Evolutionary conservation across 2,888 invertebrate species (phyloP), one percentile per base, ranked within the genome.

Genomic region (Neocrepidodera transversa): DNA sequence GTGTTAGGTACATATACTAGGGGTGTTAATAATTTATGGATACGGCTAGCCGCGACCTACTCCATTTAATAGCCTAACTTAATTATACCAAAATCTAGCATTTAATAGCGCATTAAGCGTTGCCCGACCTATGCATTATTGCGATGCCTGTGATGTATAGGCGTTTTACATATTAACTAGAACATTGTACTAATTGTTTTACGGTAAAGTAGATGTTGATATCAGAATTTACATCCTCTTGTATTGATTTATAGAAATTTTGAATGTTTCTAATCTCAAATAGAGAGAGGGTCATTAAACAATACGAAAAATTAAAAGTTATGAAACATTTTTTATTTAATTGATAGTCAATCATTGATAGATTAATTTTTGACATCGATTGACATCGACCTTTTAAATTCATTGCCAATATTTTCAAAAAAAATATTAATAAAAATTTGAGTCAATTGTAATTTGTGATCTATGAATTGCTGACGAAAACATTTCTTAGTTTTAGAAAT

Each of bases 71-170:
- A 70, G 67, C 67, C 66, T 71, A 72, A 72, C 71, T 72, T 71
- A 69, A 72, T 72, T 73, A 72, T 71, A 63, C 64, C 66, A 69
- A 72, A 72, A 72, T 72, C 69, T 72, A 67, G 68, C 68, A 68
- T 68, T 69, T 71, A 72, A 72, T 71, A 68, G 68, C 66, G 60
- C 68, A 64, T 72, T 72, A 66, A 68, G 65, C 60, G 59, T 64
- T 62, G 64, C 66, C 65, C 58, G 53, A 60, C 62, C 61, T 62
- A 65, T 65, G 63, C 67, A 67, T 68, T 68, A 68, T 68, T 68
- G 60, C 62, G 59, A 52, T 38, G 53, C 57, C 52, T 48, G 66
- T 70, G 69, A 70, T 68, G 66, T 65, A 68, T 68, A 62, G 57
- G 64, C 64, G 62, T 66, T 68, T 68, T 68, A 65, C 69, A 70